Evolutionary conservation across 2,888 invertebrate species (phyloP).

Genomic region (Criorhina ranunculi): DNA sequence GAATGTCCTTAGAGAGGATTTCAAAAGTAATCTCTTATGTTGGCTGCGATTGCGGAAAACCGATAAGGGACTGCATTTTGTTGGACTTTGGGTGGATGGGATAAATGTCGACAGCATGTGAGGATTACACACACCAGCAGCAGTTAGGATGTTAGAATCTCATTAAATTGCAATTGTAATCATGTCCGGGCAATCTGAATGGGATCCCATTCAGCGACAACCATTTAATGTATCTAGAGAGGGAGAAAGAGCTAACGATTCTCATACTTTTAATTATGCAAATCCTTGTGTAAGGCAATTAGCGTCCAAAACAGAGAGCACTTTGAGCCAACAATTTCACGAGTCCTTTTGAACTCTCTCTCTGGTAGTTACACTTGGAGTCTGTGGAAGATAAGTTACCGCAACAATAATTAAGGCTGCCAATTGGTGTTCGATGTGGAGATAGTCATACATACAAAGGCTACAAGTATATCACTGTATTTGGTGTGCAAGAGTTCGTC

Average conservation of each 20-base stretch:
- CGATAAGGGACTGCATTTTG: conserved; percentile 74
- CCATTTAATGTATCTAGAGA: conserved; percentile 32
- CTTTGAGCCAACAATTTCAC: conserved; percentile 27
- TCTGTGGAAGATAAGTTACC: conserved; percentile 33
- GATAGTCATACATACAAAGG: neutral
- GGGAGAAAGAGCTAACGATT: conserved; percentile 17
- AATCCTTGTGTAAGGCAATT: conserved; percentile 71
- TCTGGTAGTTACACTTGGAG: conserved; percentile 1
- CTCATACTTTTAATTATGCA: conserved; percentile 73
- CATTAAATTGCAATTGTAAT: conserved; percentile 74
- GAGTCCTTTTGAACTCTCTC: conserved; percentile 29
- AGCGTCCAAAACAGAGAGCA: conserved; percentile 55
- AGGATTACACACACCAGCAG: conserved; percentile 57
- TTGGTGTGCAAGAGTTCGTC: neutral
- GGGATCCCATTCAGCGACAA: conserved; percentile 27
- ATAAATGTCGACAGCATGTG: conserved; percentile 67
- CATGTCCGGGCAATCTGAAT: conserved; percentile 66
- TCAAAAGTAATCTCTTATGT: conserved; percentile 74
- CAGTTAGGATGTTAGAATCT: conserved; percentile 62
- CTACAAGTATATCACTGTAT: neutral
- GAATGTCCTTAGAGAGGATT: conserved; percentile 75
- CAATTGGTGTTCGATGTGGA: conserved; percentile 29
- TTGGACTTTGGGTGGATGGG: conserved; percentile 34
- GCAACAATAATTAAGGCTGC: conserved; percentile 25
- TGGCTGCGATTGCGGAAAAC: conserved; percentile 72